Evolutionary conservation across 2,888 invertebrate species (phyloP), one percentile per base, ranked within the genome.

Genomic region (Aporophyla lueneburgensis): DNA sequence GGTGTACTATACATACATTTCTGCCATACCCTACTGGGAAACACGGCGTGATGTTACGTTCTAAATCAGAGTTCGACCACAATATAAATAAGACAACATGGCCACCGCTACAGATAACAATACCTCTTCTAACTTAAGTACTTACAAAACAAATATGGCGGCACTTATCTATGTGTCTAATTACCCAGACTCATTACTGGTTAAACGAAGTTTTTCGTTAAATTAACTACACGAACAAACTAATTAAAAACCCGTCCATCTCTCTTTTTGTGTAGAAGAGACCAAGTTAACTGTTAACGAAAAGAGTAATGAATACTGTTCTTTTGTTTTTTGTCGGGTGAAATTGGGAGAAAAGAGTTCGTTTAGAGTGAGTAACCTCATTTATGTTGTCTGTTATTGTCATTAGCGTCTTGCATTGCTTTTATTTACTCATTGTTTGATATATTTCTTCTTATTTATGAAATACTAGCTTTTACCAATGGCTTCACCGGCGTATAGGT

Each of bases 151-250:
- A 71, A 84, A 80, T 76, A 81, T 81, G 78, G 81, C 73, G 59
- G 74, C 80, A 65, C 63, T 87, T 86, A 89, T 86, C 88, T 82
- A 59, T 78, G 16, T 69, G 59, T 75, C 86, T 88, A 90, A 90
- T 87, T 87, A 85, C 82, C 74, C 33, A 81, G 74, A 87, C 87
- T 84, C 86, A 88, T 91, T 89, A 91, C 76, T 74, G 67, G 66
- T 76, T 62, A 63, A 77, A 78, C 33, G 7, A 62, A 56, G 0
- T 40, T 49, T 68, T 68, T 58, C 51, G 21, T 59, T n/a, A 49
- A 43, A 54, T 9, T 40, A 53, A 49, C 6, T 12, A 40, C 9
- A 61, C 33, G 54, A 62, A 43, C 2, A 14, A 62, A 56, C 6
- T 14, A 49, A 58, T 43, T 12, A 14, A 62, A 67, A 33, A 33